These are phyloP conservation scores for Semotilus atromaculatus DNA, from an alignment of 2,797 vertebrate genomes.

Conservation along the genomic window DNA sequence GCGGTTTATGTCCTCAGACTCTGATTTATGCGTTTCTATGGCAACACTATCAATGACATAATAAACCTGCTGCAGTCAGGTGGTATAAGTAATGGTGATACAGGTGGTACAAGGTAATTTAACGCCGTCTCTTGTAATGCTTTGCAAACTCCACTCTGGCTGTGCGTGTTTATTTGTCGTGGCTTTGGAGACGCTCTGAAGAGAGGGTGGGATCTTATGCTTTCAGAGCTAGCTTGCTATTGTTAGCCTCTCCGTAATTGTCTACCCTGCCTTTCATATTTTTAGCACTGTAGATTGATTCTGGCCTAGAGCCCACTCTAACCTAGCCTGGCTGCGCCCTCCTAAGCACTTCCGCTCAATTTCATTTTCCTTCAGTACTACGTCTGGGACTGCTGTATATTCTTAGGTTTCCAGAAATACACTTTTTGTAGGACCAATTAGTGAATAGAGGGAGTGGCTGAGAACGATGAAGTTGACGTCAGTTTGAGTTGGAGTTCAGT, in stretches of 20 bases:
- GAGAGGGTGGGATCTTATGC: not conserved
- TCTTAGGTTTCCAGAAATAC: too few species aligned
- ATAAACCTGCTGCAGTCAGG: not conserved
- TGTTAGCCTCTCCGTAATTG: not conserved
- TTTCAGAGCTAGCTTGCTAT: not conserved
- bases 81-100: not conserved
- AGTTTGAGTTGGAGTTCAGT: too few species aligned
- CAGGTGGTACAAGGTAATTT: not conserved
- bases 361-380: too few species aligned
- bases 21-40: not conserved
- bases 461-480: too few species aligned
- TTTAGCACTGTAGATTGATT: slow-evolving; percentile 39
- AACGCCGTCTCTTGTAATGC: accelerated
- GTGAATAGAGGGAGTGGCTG: too few species aligned
- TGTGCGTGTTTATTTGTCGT: not conserved
- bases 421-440: too few species aligned
- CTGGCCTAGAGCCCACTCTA: slow-evolving; percentile 8
- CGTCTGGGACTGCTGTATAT: too few species aligned
- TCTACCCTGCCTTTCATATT: slow-evolving; percentile 1
- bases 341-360: too few species aligned
- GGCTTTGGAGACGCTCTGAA: not conserved
- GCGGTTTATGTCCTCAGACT: not conserved
- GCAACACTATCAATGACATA: not conserved
- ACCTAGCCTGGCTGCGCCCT: too few species aligned
- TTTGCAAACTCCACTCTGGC: not conserved